phyloP scores from a whole-genome alignment of 2,797 vertebrate genomes.

The Cynodonichthys magdalenae region DNA sequence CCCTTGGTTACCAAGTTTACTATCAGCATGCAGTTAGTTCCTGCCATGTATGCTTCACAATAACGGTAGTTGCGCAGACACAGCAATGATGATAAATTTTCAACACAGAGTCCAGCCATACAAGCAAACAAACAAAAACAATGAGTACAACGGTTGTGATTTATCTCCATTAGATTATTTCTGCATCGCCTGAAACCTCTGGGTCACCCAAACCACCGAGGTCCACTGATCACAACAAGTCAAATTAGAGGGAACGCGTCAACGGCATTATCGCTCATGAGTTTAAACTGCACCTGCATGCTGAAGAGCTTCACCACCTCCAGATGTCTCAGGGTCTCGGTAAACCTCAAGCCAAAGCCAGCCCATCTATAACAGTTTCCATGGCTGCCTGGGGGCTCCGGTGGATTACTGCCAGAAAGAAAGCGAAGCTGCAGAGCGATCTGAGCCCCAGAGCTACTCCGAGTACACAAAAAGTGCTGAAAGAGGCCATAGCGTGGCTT shows the following conservation, averaged over 20 bases:
- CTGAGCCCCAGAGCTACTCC: slow-evolving; percentile 59
- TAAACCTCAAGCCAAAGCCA: slow-evolving; percentile 59
- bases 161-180: not conserved
- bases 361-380: slow-evolving; percentile 71
- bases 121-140: not conserved
- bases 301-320: slow-evolving; percentile 62
- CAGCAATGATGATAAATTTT: too few relatives aligned
- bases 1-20: too few relatives aligned
- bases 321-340: slow-evolving; percentile 70
- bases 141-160: not conserved
- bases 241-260: slow-evolving; percentile 17
- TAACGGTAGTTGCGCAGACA: too few relatives aligned
- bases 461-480: slow-evolving; percentile 62
- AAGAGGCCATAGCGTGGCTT: slow-evolving; percentile 66
- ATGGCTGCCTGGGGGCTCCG: slow-evolving; percentile 56
- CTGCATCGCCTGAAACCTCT: slow-evolving; percentile 3
- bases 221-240: slow-evolving; percentile 27
- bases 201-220: slow-evolving; percentile 19
- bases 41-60: too few relatives aligned
- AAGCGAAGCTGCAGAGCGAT: slow-evolving; percentile 53
- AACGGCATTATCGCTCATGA: slow-evolving; percentile 51
- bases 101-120: not conserved
- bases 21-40: too few relatives aligned
- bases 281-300: slow-evolving; percentile 70
- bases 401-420: slow-evolving; percentile 67